A percentile compares a stretch with the other conserved stretches of the same genome.
Evolutionary conservation across 2,113 vertebrate species (phyloP).

Genomic region (Gila orcuttii): DNA sequence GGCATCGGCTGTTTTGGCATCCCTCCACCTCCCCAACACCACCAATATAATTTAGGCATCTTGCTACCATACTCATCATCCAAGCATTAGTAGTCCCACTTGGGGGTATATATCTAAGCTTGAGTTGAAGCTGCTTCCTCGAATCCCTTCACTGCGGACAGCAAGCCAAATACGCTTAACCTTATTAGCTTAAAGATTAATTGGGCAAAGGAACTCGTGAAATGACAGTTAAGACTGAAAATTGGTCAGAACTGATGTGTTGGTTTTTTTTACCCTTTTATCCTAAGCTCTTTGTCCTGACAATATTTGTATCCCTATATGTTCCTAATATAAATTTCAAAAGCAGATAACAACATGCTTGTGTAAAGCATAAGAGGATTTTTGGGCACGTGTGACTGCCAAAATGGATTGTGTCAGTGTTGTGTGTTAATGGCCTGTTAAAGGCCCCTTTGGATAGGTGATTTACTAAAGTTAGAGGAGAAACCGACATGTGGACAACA

Average conservation of each 20-base stretch:
- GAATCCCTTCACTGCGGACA: too few species aligned
- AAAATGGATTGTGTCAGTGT: slow-evolving; percentile 34
- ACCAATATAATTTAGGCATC: too few species aligned
- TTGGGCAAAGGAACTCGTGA: too few species aligned
- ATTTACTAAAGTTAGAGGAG: slow-evolving; percentile 41
- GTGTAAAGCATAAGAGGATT: neutral
- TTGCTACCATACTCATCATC: too few species aligned
- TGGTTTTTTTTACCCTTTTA: neutral
- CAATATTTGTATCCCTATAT: neutral
- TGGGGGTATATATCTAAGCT: too few species aligned
- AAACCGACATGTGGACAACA: slow-evolving; percentile 35
- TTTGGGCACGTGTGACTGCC: neutral
- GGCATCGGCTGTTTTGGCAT: too few species aligned
- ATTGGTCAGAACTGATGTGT: neutral
- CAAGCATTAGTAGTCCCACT: too few species aligned
- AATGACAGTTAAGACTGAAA: neutral
- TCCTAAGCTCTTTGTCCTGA: neutral
- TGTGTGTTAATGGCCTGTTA: slow-evolving; percentile 41
- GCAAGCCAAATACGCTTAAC: too few species aligned
- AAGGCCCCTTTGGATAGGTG: slow-evolving; percentile 33
- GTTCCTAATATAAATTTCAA: neutral
- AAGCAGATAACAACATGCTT: neutral
- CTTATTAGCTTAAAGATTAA: too few species aligned
- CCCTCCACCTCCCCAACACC: too few species aligned
- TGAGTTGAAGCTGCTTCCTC: too few species aligned